Conservation (phyloP, 2,888 invertebrate species). For the Chrysomela aeneicollis region DNA sequence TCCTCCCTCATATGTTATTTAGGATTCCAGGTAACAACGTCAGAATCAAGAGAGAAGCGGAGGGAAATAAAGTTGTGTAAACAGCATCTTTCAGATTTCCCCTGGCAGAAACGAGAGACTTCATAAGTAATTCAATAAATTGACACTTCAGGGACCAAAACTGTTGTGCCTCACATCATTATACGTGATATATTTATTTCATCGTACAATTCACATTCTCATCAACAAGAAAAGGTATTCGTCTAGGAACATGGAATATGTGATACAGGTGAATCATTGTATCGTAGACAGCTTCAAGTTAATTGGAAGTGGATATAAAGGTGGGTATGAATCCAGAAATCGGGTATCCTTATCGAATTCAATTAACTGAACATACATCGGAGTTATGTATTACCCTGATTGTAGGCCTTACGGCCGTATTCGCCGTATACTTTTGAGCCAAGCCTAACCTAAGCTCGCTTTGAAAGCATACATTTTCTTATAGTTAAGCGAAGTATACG, state of each 20-base stretch:
- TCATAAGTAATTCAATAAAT: slow-evolving; percentile 7
- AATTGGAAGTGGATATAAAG: too few species aligned
- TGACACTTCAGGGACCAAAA: slow-evolving; percentile 1
- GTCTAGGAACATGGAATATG: neutral
- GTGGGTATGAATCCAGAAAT: too few species aligned
- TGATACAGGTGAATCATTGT: too few species aligned
- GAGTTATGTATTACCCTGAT: too few species aligned
- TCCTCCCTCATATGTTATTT: neutral
- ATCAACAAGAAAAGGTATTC: neutral
- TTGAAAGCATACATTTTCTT: too few species aligned
- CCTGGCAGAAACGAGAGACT: neutral
- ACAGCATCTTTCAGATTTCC: slow-evolving; percentile 7
- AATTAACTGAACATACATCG: too few species aligned
- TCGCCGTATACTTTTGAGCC: too few species aligned
- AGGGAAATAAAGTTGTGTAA: neutral
- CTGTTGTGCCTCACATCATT: slow-evolving; percentile 5
- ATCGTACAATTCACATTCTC: slow-evolving; percentile 2
- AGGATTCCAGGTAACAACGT: neutral
- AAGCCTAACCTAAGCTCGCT: too few species aligned
- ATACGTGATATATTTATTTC: slow-evolving; percentile 3
- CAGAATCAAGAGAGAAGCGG: neutral
- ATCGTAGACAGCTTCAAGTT: too few species aligned
- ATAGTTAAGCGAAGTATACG: too few species aligned
- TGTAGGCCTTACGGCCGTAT: too few species aligned
- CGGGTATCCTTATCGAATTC: too few species aligned